Base-by-base conservation (phyloP, 2,888 invertebrate species). In the Xylocampa areola region DNA sequence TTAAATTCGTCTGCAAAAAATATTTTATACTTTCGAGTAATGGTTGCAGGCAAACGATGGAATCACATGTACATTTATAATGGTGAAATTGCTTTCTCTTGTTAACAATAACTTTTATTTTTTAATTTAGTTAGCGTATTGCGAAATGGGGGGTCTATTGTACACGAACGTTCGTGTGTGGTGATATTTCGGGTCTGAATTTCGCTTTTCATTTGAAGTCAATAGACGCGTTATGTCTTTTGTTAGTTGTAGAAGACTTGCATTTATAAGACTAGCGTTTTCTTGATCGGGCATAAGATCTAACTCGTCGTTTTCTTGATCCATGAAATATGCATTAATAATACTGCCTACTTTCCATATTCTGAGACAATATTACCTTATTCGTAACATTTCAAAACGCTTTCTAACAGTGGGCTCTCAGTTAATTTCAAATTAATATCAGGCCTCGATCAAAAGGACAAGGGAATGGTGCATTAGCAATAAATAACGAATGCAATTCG, bases 61-160 rank as follows among this genome's bases (percentile, higher is more conserved):
- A 68, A 86, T 86, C 84, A 85, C 86, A 84, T 87, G 86, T 81
- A 81, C 76, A 79, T 82, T 82, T 80, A 68, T 79, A 76, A 75
- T 73, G 63, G 80, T 73, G 79, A 80, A 75, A 78, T 77, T 74
- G 77, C 88, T 88, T 88, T 88, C 88, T 79, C 88, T 84, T 79
- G 77, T 79, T 78, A 77, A 77, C 74, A 73, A 74, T 72, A 64
- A 73, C 71, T 74, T 72, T 74, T 75, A 68, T 72, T 67, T 74
- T 74, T 74, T 69, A 77, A 73, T 76, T 73, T 66, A 55, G 70
- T 76, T 71, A 68, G 47, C 62, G 68, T 72, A 55, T 70, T 73
- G 69, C 64, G 62, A 75, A 63, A 64, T 66, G 61, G 35, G 36
- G 35, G 45, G 17, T 61, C 54, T 52, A 55, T 37, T 33, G 33